These are phyloP conservation scores for Mohoua ochrocephala DNA, from an alignment of 2,113 vertebrate species.

Conservation along the genomic window DNA sequence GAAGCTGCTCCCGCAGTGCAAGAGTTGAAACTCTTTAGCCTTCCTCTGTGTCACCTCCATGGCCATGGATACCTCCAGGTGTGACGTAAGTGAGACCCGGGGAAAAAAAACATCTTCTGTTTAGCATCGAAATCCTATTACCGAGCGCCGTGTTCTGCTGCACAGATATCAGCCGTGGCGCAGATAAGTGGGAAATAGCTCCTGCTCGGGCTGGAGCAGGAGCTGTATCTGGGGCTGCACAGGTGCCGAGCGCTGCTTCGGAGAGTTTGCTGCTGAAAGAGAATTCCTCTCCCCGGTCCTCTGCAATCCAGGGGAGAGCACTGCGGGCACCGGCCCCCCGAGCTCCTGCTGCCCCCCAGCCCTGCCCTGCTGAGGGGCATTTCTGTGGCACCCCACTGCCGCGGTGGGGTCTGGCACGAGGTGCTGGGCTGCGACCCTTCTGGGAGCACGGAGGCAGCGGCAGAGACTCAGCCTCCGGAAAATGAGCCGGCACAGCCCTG, in stretches of 20 bases:
- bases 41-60: constrained; percentile 3
- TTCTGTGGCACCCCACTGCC: background rate
- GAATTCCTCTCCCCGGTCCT: background rate
- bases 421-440: background rate
- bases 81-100: background rate
- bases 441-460: accelerated
- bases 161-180: background rate
- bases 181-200: background rate
- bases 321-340: accelerated
- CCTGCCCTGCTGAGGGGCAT: background rate
- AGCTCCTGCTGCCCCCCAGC: background rate
- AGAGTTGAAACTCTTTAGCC: constrained; percentile 30
- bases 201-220: background rate
- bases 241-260: background rate
- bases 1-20: background rate
- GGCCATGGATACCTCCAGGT: background rate
- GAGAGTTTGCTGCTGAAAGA: background rate
- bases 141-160: background rate
- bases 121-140: constrained; percentile 21
- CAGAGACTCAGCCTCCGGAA: background rate
- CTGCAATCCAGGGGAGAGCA: background rate
- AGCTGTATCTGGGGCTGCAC: background rate
- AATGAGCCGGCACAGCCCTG: background rate
- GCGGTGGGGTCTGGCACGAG: accelerated
- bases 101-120: background rate